Evolutionary conservation across 2,797 vertebrate genomes (phyloP).

Genomic region (Peromyscus attwateri): DNA sequence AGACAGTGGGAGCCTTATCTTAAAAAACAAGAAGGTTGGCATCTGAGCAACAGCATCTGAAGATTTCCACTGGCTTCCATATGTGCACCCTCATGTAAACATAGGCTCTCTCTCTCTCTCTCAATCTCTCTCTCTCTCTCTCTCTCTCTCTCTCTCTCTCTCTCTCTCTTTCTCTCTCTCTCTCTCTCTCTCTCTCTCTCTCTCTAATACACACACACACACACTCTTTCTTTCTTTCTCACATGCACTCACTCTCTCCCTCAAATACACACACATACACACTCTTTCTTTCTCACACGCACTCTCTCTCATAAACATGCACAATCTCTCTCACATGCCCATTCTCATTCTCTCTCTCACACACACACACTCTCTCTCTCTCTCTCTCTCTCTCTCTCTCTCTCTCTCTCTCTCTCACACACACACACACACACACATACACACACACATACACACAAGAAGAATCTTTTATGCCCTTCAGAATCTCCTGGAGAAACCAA

Average conservation of each 20-base stretch:
- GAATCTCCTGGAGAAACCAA: conserved; percentile 29
- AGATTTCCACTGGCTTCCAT: not conserved
- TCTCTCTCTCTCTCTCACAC: too few species aligned
- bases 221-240: too few species aligned
- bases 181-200: too few species aligned
- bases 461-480: not conserved
- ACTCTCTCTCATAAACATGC: too few species aligned
- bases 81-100: not conserved
- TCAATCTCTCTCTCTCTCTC: too few species aligned
- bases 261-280: not conserved
- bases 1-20: not conserved
- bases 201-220: not conserved
- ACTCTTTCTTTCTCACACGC: not conserved
- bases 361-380: too few species aligned
- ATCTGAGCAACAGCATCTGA: not conserved
- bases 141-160: too few species aligned
- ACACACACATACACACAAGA: not conserved
- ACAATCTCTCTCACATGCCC: too few species aligned
- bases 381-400: too few species aligned
- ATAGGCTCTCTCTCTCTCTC: too few species aligned
- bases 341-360: too few species aligned
- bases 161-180: too few species aligned
- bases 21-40: not conserved
- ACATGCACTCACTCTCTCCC: not conserved
- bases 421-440: not conserved